Base-by-base conservation (phyloP, 2,888 invertebrate genomes). In the Nymphalis urticae region DNA sequence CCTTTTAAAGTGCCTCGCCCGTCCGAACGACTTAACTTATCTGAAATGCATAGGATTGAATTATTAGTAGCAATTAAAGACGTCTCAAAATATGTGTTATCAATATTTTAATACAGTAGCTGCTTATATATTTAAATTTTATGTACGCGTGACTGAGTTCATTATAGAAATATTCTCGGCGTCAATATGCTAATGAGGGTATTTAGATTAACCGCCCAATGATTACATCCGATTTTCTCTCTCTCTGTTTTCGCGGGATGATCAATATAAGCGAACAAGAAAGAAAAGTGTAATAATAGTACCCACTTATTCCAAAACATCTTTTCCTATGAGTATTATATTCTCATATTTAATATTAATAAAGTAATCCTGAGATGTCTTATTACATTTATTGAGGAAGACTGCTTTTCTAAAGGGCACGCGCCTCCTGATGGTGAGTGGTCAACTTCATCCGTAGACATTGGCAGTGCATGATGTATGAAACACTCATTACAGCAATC, bases 71-170 rank as follows among this genome's bases (percentile, higher is more conserved):
- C 87, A 86, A 86, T 88, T 89, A 90, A 85, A 85, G 80, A 86
- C 84, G 81, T 85, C 85, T 82, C 85, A 86, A 87, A 89, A 88
- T 88, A 87, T 84, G 80, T 82, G 83, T 89, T 90, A 92, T 92
- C 91, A 89, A 90, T 90, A 88, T 89, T 89, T 89, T 88, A 90
- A 90, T 88, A 90, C 92, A 85, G 92, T 90, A 92, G 92, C 91
- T 78, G 82, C 84, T 89, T 85, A 86, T 83, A 77, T 82, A 89
- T 90, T 90, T 82, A 89, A 90, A 91, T 91, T 89, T 86, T 84
- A 87, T 88, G 84, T 84, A 85, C 86, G 89, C 91, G 85, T 90
- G 88, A 87, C 88, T 90, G 85, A 81, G 85, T 85, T 88, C 85
- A 84, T 89, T 89, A 90, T 81, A 85, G 81, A 85, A 84, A 84